Conservation (phyloP, 2,797 vertebrate genomes). For the Sebastes elongatus region DNA sequence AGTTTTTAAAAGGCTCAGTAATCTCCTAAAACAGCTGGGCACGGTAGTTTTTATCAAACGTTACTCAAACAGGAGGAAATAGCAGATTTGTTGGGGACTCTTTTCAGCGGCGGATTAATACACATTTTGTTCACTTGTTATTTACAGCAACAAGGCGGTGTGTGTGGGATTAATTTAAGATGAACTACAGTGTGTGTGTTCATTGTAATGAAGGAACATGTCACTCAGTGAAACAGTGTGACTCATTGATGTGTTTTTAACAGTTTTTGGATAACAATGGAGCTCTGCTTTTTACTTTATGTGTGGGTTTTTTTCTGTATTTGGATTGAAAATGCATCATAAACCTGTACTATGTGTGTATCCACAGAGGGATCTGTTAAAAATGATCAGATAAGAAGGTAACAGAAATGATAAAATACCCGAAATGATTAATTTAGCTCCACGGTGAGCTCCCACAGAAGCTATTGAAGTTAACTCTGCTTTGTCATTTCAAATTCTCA, state of each 20-base stretch:
- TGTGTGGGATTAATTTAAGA: background rate
- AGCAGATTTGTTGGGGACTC: background rate
- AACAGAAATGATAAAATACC: slow-evolving; percentile 5
- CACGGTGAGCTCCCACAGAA: background rate
- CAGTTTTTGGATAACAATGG: background rate
- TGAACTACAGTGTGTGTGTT: background rate
- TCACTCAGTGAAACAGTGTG: background rate
- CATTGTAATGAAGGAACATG: background rate
- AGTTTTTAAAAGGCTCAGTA: background rate
- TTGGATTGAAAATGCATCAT: background rate
- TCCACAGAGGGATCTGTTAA: background rate
- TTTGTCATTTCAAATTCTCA: background rate
- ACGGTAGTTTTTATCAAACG: background rate
- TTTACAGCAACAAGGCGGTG: background rate
- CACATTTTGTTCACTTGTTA: background rate
- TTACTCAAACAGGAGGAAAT: background rate
- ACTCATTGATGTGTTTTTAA: background rate
- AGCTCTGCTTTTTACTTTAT: background rate
- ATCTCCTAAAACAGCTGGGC: background rate
- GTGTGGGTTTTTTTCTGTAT: background rate
- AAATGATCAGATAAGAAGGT: background rate
- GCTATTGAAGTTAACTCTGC: background rate
- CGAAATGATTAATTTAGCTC: slow-evolving; percentile 4
- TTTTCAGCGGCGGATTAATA: background rate
- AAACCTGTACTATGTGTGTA: background rate